Evolutionary conservation across 1,140 invertebrate genomes (phyloP).

Genomic region (Spodoptera litura): DNA sequence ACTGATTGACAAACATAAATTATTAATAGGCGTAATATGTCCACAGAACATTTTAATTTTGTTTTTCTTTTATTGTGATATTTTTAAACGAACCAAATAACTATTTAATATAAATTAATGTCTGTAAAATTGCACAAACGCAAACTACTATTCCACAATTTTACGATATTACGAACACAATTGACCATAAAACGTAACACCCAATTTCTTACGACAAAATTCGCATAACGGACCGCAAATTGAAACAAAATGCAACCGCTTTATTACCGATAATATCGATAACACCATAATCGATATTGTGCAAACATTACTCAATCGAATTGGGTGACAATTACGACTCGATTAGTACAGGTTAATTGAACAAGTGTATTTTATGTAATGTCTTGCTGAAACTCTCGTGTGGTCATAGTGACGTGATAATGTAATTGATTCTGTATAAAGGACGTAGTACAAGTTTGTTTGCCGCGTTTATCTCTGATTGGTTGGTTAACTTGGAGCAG

Average conservation of each 20-base stretch:
- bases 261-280: slow-evolving; percentile 7
- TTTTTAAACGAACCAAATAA: too few relatives aligned
- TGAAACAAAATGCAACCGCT: slow-evolving; percentile 10
- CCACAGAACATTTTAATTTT: background rate
- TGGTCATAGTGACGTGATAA: slow-evolving; percentile 11
- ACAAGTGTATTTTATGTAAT: slow-evolving; percentile 54
- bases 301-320: slow-evolving; percentile 46
- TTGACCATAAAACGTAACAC: background rate
- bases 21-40: background rate
- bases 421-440: slow-evolving; percentile 14
- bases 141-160: background rate
- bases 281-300: slow-evolving; percentile 47
- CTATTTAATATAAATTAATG: too few relatives aligned
- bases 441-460: too few relatives aligned
- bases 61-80: too few relatives aligned
- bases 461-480: too few relatives aligned
- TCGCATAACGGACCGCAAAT: slow-evolving; percentile 3
- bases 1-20: background rate
- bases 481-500: too few relatives aligned
- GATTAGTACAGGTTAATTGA: slow-evolving; percentile 37
- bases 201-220: background rate
- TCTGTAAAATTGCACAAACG: background rate
- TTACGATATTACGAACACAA: background rate
- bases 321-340: slow-evolving; percentile 48
- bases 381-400: slow-evolving; percentile 33